A percentile compares a stretch with the other conserved stretches of the same genome.
Evolutionary conservation across 2,888 invertebrate species (phyloP).

Genomic region (Acronicta alni): DNA sequence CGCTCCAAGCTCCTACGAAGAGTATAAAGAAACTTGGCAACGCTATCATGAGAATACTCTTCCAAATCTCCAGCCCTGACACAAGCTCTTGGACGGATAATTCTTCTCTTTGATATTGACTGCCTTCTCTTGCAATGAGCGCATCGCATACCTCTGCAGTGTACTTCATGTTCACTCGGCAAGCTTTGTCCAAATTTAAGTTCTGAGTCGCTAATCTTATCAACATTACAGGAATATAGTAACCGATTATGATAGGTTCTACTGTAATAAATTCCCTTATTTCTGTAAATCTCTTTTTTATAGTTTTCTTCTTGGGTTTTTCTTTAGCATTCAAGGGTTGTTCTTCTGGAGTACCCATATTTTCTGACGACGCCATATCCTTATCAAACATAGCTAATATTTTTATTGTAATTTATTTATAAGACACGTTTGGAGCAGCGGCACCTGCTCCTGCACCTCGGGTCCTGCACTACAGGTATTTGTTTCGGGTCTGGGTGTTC

Average conservation of each 20-base stretch:
- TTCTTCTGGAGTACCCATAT: constrained; percentile 73
- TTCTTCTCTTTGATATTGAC: constrained; percentile 90
- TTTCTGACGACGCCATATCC: constrained; percentile 31
- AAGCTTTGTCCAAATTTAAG: constrained; percentile 95
- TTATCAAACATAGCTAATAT: too few species aligned
- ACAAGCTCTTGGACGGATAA: constrained; percentile 89
- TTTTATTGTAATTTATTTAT: too few species aligned
- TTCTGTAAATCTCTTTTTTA: constrained; percentile 80
- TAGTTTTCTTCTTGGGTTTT: constrained; percentile 68
- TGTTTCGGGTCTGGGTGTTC: too few species aligned
- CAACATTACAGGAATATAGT: constrained; percentile 90
- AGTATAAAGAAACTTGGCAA: constrained; percentile 88
- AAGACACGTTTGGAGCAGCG: too few species aligned
- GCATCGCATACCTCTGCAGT: constrained; percentile 92
- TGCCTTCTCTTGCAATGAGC: constrained; percentile 91
- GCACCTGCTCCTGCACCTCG: too few species aligned
- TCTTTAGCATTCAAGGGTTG: constrained; percentile 68
- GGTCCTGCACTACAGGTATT: too few species aligned
- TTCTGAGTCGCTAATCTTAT: constrained; percentile 94
- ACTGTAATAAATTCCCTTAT: constrained; percentile 90
- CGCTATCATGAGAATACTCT: constrained; percentile 86
- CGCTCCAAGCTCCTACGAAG: constrained; percentile 90
- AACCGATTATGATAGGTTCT: constrained; percentile 91
- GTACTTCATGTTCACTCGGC: constrained; percentile 93
- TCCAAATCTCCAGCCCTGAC: constrained; percentile 87